Base-by-base conservation (phyloP, 2,888 invertebrate species). In the Calliopum simillimum region DNA sequence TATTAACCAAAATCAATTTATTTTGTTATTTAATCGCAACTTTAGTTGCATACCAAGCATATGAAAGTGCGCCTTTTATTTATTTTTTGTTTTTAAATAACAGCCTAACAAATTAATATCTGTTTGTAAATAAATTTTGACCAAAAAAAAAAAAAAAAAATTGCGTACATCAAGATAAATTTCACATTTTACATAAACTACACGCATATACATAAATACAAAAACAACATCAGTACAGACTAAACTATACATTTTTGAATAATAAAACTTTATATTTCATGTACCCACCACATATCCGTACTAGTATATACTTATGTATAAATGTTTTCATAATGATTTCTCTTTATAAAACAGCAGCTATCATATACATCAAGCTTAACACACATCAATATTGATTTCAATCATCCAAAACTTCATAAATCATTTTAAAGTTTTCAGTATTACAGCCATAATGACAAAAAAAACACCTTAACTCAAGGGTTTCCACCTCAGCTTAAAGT, bases 331-430 rank as follows among this genome's bases (percentile, higher is more conserved):
- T 19, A 14, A 25, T 66, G 44, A n/a, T 33, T 16, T 19, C 12
- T 49, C 53, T 51, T 66, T 55, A 55, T 65, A 14, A n/a, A 65
- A 16, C 76, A 74, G 75, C 79, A 16, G n/a, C 44, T 81, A 6
- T 79, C 78, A 81, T 78, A 78, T 80, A 78, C 81, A 81, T 81
- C 81, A 76, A 76, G 74, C 79, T 69, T 56, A n/a, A 23, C 33
- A 76, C 68, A 56, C 74, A 65, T 70, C 66, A 71, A 72, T 56
- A 68, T 47, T 13, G n/a, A 25, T 19, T 41, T 58, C 56, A 56
- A 68, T 49, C 61, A 53, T 44, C 46, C 23, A 65, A 71, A 58
- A 46, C 44, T 61, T 69, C 72, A 68, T 68, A 70, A 68, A 69
- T 68, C 64, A 70, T 47, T 49, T 25, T 13, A 71, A 69, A 69